Evolutionary conservation across 2,888 invertebrate species (phyloP), one percentile per base, ranked within the genome.

Genomic region (Drosophila pseudotalamancana): DNA sequence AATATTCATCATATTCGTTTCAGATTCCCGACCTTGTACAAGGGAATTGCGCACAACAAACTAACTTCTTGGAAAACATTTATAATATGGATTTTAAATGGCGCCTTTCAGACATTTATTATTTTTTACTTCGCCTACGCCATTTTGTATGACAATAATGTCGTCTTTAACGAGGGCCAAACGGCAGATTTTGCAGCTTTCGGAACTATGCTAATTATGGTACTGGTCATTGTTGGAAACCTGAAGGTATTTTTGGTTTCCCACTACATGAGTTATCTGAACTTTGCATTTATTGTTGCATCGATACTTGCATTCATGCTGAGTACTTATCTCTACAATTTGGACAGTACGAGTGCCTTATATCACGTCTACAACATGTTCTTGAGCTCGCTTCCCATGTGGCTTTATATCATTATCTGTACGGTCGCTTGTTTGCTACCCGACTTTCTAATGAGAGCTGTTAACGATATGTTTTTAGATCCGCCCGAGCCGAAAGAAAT

Each of bases 1-100:
- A 9, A 23, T 4, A 25, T 25, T 27, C 25, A 5, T 6, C 2
- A 8, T 29, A 3, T 1, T 18, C 6, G 12, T 93, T 42, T 92
- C 77, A 93, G 93, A 9, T 92, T 93, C 65, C 96, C 96, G 0
- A 91, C 92, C 3, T 89, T 96, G 1, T 97, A 96, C 89, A 92
- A 92, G 79, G 92, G 92, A 32, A 93, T 94, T 62, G 90, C 88
- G 0, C 92, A 91, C 64, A 96, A 96, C 91, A 91, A 92, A 40
- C 91, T 94, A 25, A 92, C 96, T 89, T 92, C 94, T 0, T 92
- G 93, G 92, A 71, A 80, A 1, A 91, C 93, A 54, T 96, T 96
- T 89, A 29, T 92, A 0, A 89, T 91, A 31, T 96, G 95, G 95
- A 91, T 92, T 18, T 5, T 91, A 14, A 87, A 92, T 69, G 94